These are phyloP conservation scores for Eupristina koningsbergeri DNA, from an alignment of 1,140 invertebrate genomes.

Conservation along the genomic window DNA sequence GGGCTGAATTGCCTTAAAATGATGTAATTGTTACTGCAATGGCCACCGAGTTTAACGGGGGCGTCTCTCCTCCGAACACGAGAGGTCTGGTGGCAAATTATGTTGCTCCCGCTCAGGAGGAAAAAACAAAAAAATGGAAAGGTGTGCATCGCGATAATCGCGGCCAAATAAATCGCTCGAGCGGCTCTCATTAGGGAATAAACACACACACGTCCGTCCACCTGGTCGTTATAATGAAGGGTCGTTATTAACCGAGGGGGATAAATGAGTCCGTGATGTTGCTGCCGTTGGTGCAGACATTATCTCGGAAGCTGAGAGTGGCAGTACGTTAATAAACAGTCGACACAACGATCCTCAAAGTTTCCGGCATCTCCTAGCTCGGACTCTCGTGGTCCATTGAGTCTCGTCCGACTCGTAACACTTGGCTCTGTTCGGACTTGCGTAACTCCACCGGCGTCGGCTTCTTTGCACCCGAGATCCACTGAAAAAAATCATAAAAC, in stretches of 20 bases:
- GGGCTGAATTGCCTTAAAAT: too few relatives aligned
- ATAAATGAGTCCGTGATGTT: background rate
- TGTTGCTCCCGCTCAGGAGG: background rate
- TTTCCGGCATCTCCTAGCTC: slow-evolving; percentile 5
- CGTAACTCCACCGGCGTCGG: too few relatives aligned
- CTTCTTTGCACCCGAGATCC: too few relatives aligned
- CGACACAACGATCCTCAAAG: slow-evolving; percentile 1
- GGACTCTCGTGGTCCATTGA: background rate
- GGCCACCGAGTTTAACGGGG: too few relatives aligned
- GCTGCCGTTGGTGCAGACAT: slow-evolving; percentile 14
- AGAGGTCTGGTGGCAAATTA: background rate
- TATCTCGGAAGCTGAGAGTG: background rate
- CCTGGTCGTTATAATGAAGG: background rate
- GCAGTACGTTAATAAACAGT: background rate
- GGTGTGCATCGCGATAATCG: too few relatives aligned
- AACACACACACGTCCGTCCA: background rate
- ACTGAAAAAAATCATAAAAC: too few relatives aligned
- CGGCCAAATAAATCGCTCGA: background rate
- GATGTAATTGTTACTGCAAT: too few relatives aligned
- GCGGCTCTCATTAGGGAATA: background rate
- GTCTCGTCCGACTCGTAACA: background rate
- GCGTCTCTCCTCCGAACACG: too few relatives aligned
- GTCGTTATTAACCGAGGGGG: background rate
- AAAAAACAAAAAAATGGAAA: background rate
- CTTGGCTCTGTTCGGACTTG: too few relatives aligned